These are phyloP conservation scores for Pristionchus japonicus DNA, from an alignment of 2,888 invertebrate genomes.

Conservation along the genomic window DNA sequence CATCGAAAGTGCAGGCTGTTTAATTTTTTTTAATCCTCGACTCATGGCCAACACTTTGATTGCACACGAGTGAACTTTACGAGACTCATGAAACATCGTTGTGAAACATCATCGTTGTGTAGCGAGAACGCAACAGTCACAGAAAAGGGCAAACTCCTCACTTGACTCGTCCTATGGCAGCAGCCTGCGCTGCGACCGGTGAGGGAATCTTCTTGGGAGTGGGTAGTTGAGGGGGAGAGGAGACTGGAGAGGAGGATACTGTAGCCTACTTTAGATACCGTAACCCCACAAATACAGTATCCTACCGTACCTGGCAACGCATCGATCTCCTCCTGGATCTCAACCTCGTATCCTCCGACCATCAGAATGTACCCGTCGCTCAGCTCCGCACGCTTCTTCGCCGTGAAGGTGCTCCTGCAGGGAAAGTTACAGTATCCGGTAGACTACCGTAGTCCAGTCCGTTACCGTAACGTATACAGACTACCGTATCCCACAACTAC, in stretches of 20 bases:
- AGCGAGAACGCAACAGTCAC: background rate
- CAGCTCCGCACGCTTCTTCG: conserved; percentile 54
- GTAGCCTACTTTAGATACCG: background rate
- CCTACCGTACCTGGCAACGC: background rate
- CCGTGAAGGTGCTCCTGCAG: conserved; percentile 18
- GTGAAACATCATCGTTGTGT: too few relatives aligned
- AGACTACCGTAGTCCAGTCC: background rate
- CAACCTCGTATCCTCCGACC: conserved; percentile 59
- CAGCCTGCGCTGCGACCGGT: background rate
- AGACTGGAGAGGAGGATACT: conserved; percentile 17
- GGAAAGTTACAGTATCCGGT: background rate
- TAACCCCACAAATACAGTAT: background rate
- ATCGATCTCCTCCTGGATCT: conserved; percentile 56
- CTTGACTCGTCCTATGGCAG: background rate
- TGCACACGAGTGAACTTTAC: too few relatives aligned
- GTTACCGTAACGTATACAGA: background rate
- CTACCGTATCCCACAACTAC: background rate
- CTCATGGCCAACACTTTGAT: too few relatives aligned
- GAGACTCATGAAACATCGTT: too few relatives aligned
- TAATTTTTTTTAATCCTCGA: too few relatives aligned
- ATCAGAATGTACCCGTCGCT: conserved; percentile 57
- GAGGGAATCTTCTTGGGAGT: conserved; percentile 15
- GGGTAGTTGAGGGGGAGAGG: conserved; percentile 31
- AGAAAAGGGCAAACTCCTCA: too few relatives aligned
- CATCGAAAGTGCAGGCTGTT: too few relatives aligned